Base-by-base conservation (phyloP, 2,113 vertebrate species). In the Okapia johnstoni region DNA sequence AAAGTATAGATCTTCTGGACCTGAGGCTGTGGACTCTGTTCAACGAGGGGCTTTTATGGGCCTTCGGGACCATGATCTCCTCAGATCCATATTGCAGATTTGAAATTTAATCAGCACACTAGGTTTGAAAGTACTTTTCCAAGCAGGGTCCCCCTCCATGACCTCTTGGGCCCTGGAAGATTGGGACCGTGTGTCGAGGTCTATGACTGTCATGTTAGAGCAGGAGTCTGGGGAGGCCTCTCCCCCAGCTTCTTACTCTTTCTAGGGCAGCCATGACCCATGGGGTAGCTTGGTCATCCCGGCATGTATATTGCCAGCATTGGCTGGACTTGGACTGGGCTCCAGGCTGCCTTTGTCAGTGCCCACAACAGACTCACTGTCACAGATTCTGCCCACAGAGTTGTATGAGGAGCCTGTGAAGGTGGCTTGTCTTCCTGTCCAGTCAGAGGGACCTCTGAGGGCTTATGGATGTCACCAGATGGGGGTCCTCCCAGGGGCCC, bases 31-130 rank as follows among this genome's bases (percentile, higher is more conserved):
- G 13, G 10, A 26, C 48, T 77, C 25, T 26, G 11, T 52, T 57
- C 16, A 5, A 1, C 0, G 2, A 1, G 6, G 15, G 30, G 36
- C 33, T 61, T 48, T 85, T 5, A 0, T 54, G 2, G 26, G 3
- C 13, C 57, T 5, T 7, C 12, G 10, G 40, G 19, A 40, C 2
- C 60, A 63, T 21, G 33, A 40, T 10, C 8, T 55, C 17, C 13
- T 77, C 16, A 21, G 7, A 60, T 17, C 21, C 60, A 7, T 30
- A 46, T 26, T 19, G 11, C 11, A 25, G 11, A 12, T 36, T 43
- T 30, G 50, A 6, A 13, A 7, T 1, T 17, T 23, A n/a, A 40
- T 7, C 30, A 10, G n/a, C 43, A 66, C 15, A 1, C 36, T 55
- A 54, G 21, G 16, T 50, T 25, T 33, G 23, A 26, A 15, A 9